Conservation (phyloP, 2,113 vertebrate species). For the Chaetodon trifascialis region DNA sequence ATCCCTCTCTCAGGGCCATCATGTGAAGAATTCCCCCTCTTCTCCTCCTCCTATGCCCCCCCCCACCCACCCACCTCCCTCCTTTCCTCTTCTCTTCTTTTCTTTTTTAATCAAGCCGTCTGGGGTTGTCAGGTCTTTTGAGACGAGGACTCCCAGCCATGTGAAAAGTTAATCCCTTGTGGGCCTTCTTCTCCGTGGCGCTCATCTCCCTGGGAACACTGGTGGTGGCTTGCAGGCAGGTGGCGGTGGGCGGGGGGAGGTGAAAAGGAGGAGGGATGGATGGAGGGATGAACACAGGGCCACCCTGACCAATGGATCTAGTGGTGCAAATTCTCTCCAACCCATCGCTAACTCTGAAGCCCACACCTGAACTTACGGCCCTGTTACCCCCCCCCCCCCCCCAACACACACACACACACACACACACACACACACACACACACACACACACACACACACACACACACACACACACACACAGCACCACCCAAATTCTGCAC, state of each 20-base stretch:
- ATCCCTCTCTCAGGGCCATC: slow-evolving; percentile 87
- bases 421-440: no score
- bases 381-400: not conserved
- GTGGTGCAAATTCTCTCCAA: slow-evolving; percentile 46
- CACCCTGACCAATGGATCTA: slow-evolving; percentile 57
- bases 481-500: slow-evolving; percentile 21
- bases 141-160: slow-evolving; percentile 88
- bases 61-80: slow-evolving; percentile 57
- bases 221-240: slow-evolving; percentile 79
- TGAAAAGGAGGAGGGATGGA: slow-evolving; percentile 45
- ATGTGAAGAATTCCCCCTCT: slow-evolving; percentile 86
- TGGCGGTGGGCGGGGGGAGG: slow-evolving; percentile 66
- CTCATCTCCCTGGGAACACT: slow-evolving; percentile 90
- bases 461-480: not conserved
- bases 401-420: no score
- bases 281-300: slow-evolving; percentile 69
- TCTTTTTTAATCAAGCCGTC: slow-evolving; percentile 91
- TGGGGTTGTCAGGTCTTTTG: slow-evolving; percentile 89
- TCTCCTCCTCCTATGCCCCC: slow-evolving; percentile 72
- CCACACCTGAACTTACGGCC: slow-evolving; percentile 48
- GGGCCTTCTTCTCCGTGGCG: slow-evolving; percentile 84
- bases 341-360: slow-evolving; percentile 42
- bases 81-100: slow-evolving; percentile 79
- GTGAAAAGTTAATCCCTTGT: slow-evolving; percentile 90
- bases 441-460: no score